These are phyloP conservation scores for Loripinus fragilis DNA, from an alignment of 2,888 invertebrate species.

Conservation along the genomic window DNA sequence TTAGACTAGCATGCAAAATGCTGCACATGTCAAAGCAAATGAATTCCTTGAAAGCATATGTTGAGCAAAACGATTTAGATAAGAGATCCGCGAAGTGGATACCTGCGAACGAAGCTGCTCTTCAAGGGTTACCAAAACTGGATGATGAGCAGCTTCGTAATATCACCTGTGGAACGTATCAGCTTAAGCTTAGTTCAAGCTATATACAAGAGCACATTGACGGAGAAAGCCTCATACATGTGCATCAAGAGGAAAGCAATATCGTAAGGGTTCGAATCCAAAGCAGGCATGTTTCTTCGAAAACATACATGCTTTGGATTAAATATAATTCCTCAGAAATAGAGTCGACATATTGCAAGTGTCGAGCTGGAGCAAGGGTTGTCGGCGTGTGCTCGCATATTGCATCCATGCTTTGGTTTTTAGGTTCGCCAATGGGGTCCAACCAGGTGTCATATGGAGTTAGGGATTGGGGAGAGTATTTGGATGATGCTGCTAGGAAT, in stretches of 20 bases:
- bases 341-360: conserved; percentile 32
- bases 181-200: conserved; percentile 38
- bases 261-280: not conserved
- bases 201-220: conserved; percentile 44
- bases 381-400: not conserved
- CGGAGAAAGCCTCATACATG: conserved; percentile 27
- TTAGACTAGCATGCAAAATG: not conserved
- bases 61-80: not conserved
- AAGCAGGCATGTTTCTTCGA: not conserved
- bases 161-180: conserved; percentile 42
- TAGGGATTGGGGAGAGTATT: not conserved
- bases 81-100: not conserved
- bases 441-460: not conserved
- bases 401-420: not conserved
- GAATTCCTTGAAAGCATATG: not conserved
- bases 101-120: not conserved
- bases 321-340: not conserved
- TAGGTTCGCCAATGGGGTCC: not conserved
- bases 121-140: not conserved
- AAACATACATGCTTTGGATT: not conserved
- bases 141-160: conserved; percentile 19
- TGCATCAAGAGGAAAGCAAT: conserved; percentile 23
- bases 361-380: not conserved
- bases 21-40: not conserved
- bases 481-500: no score